These are phyloP conservation scores for Patiria pectinifera DNA, from an alignment of 53 echinoderm and acorn worm genomes.

Conservation along the genomic window DNA sequence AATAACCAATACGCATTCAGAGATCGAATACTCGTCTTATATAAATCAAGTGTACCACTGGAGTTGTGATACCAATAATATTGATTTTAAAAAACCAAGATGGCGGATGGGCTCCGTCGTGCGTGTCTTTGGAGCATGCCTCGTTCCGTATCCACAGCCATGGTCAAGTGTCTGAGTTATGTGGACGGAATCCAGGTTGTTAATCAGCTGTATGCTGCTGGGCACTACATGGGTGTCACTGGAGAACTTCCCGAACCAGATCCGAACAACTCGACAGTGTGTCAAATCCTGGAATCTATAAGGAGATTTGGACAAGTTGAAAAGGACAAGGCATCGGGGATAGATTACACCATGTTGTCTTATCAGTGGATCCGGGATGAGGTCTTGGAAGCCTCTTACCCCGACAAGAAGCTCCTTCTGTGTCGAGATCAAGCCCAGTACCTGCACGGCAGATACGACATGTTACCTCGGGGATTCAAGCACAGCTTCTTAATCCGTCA, in stretches of 20 bases:
- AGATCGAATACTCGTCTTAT: too few species aligned
- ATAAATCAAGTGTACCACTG: too few species aligned
- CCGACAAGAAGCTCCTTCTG: conserved; percentile 16
- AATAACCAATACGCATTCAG: too few species aligned
- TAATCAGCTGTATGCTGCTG: conserved; percentile 20
- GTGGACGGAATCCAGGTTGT: conserved; percentile 35
- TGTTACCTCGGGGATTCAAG: neutral
- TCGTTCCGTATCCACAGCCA: conserved; percentile 31
- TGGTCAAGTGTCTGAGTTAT: conserved; percentile 6
- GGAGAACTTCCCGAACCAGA: neutral
- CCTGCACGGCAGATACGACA: conserved; percentile 17
- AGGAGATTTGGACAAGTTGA: neutral
- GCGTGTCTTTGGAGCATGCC: conserved; percentile 36
- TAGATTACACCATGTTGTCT: neutral
- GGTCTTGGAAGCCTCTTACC: neutral
- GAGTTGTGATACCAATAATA: too few species aligned
- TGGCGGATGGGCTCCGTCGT: conserved; percentile 8
- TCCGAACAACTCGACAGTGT: neutral
- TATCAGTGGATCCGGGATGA: neutral
- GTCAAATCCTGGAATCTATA: neutral
- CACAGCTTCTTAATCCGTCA: conserved; percentile 1
- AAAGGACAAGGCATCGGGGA: neutral
- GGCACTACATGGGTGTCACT: conserved; percentile 1
- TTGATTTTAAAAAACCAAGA: neutral
- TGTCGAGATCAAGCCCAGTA: conserved; percentile 9